These are phyloP conservation scores for Diplosoma virens DNA, from an alignment of 23 tunicate genomes.

Conservation along the genomic window DNA sequence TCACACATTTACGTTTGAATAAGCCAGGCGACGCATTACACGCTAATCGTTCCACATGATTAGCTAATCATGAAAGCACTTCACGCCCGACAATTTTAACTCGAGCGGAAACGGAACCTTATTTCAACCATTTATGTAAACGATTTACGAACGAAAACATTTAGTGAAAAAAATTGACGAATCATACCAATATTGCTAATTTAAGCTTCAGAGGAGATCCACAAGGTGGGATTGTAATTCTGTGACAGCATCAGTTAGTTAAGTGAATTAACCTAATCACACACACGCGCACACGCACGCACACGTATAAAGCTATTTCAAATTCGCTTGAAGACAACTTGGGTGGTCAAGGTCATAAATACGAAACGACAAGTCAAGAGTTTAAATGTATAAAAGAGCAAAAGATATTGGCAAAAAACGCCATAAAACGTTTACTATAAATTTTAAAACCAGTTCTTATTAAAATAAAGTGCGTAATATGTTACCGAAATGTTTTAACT, in stretches of 20 bases:
- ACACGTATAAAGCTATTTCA: neutral
- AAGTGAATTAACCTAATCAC: neutral
- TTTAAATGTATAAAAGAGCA: neutral
- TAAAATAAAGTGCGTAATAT: too few species aligned
- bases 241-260: conserved; percentile 25
- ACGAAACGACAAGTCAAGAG: neutral
- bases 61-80: too few species aligned
- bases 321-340: neutral
- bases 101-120: too few species aligned
- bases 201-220: conserved; percentile 14
- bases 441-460: neutral
- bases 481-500: too few species aligned
- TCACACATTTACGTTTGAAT: too few species aligned
- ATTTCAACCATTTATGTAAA: too few species aligned
- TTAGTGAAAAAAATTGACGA: neutral
- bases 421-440: neutral
- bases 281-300: neutral
- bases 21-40: too few species aligned
- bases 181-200: conserved; percentile 15
- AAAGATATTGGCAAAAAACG: neutral
- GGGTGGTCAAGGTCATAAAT: neutral
- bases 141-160: too few species aligned
- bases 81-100: too few species aligned
- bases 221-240: neutral
- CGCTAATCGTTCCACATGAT: too few species aligned